phyloP scores from a whole-genome alignment of 2,113 vertebrate genomes.

The Nycticebus coucang region DNA sequence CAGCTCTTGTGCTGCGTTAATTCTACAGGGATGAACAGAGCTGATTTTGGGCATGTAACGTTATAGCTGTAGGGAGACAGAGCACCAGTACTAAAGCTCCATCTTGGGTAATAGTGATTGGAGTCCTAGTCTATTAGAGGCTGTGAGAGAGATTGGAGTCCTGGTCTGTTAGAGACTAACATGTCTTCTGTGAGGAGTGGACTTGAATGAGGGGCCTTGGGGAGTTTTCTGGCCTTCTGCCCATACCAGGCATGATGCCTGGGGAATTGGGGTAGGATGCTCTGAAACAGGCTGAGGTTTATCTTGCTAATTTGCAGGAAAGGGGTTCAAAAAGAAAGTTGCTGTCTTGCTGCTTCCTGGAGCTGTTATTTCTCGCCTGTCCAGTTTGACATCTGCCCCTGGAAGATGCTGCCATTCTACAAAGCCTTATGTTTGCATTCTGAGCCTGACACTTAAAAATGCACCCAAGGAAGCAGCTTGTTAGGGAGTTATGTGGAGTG shows the following conservation, averaged over 20 bases:
- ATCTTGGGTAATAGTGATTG: neutral
- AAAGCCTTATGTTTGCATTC: slow-evolving; percentile 54
- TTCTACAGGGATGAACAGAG: neutral
- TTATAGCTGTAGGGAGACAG: neutral
- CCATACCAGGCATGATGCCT: neutral
- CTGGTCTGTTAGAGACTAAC: neutral
- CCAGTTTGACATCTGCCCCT: slow-evolving; percentile 54
- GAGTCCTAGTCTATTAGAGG: neutral
- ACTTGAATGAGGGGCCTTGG: neutral
- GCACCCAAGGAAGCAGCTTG: slow-evolving; percentile 66
- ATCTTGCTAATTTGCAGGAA: neutral
- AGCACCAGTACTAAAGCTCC: neutral
- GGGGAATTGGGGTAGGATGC: neutral
- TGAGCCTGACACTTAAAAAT: slow-evolving; percentile 73
- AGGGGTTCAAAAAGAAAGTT: slow-evolving; percentile 32
- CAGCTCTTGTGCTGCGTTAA: neutral
- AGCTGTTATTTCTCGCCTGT: slow-evolving; percentile 31
- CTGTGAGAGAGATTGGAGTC: neutral
- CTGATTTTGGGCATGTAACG: neutral
- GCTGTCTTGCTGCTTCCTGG: slow-evolving; percentile 17
- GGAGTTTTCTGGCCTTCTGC: neutral
- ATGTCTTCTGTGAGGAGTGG: neutral
- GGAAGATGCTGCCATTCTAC: slow-evolving; percentile 49
- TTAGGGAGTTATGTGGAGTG: slow-evolving; percentile 71
- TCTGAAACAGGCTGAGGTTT: slow-evolving; percentile 32